Evolutionary conservation across 2,797 vertebrate species (phyloP), one percentile per base, ranked within the genome.

Genomic region (Melanotaenia parkinsoni): DNA sequence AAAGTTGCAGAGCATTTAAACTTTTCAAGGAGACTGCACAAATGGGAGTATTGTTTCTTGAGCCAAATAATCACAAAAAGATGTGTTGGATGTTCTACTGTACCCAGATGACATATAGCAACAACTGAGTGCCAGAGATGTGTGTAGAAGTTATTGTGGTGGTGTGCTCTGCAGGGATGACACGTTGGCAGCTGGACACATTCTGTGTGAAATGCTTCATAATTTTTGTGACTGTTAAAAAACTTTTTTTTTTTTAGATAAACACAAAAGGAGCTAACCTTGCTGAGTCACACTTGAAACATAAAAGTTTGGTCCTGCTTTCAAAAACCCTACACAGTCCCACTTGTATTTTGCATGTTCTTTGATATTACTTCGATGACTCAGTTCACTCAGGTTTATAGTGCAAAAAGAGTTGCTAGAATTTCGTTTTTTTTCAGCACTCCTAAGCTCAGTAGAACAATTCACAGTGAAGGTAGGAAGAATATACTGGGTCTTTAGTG

Each of bases 1-100:
- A 76, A 86, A 86, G 85, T 83, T 86, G 63, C 18, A 18, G 56
- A 77, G 63, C 57, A 74, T 80, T 83, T 86, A 5, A 74, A 86
- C 76, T 82, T 86, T 77, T 62, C 53, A 58, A 76, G 20, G 18
- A 73, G 53, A 64, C 67, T 76, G 32, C 58, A 73, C 56, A 50
- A 40, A 83, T 73, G 65, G 68, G 54, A 61, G 63, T 32, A 60
- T 35, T 70, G 47, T 71, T 61, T 71, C 53, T 63, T 64, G 74
- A 74, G 66, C 65, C 3, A 43, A 58, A 60, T 30, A 59, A 76
- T 78, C 47, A 35, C 45, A 65, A 62, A 32, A 37, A 57, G 35
- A 33, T 14, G 40, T 20, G 26, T 37, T 33, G 5, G 32, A 70
- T 38, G 24, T 70, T 80, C 77, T 57, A 53, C 37, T 24, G 45